phyloP scores from a whole-genome alignment of 2,888 invertebrate species.

The Anoncus sp. region DNA sequence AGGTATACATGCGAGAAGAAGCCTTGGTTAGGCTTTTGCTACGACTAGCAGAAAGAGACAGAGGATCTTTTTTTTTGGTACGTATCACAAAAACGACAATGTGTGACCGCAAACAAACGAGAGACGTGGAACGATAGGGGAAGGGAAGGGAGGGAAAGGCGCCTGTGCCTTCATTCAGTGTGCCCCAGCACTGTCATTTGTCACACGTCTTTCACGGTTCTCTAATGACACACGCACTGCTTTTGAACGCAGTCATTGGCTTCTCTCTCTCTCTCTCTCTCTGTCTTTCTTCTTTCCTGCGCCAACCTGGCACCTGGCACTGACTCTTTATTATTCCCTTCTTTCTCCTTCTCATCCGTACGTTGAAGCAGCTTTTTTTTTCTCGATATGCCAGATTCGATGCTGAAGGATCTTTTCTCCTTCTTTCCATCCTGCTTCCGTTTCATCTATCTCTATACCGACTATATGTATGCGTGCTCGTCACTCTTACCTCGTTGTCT shows the following conservation, averaged over 20 bases:
- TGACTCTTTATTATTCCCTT: slow-evolving; percentile 76
- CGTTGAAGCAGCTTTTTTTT: slow-evolving; percentile 40
- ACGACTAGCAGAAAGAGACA: not conserved
- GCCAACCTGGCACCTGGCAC: slow-evolving; percentile 81
- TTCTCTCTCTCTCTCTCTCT: too few species aligned
- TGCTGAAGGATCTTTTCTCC: slow-evolving; percentile 4
- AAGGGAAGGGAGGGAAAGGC: too few species aligned
- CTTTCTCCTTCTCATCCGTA: slow-evolving; percentile 40
- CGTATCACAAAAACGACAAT: slow-evolving; percentile 75
- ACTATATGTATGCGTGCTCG: too few species aligned
- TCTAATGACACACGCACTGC: slow-evolving; percentile 83
- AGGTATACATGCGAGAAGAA: slow-evolving; percentile 13
- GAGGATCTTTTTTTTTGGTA: not conserved
- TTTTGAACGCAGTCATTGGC: slow-evolving; percentile 81
- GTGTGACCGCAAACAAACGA: slow-evolving; percentile 83
- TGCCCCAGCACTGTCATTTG: slow-evolving; percentile 82
- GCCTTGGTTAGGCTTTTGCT: not conserved
- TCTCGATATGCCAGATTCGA: slow-evolving; percentile 21
- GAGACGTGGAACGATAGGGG: slow-evolving; percentile 81
- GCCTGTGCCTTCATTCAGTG: slow-evolving; percentile 80
- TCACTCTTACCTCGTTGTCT: slow-evolving; percentile 24
- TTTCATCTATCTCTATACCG: too few species aligned
- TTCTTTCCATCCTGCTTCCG: slow-evolving; percentile 69
- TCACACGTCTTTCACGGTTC: slow-evolving; percentile 82
- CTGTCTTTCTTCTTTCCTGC: slow-evolving; percentile 70